Percentiles rank a stretch among this genome's conserved stretches.
phyloP scores from a whole-genome alignment of 2,113 vertebrate species.

The Prinia subflava region DNA sequence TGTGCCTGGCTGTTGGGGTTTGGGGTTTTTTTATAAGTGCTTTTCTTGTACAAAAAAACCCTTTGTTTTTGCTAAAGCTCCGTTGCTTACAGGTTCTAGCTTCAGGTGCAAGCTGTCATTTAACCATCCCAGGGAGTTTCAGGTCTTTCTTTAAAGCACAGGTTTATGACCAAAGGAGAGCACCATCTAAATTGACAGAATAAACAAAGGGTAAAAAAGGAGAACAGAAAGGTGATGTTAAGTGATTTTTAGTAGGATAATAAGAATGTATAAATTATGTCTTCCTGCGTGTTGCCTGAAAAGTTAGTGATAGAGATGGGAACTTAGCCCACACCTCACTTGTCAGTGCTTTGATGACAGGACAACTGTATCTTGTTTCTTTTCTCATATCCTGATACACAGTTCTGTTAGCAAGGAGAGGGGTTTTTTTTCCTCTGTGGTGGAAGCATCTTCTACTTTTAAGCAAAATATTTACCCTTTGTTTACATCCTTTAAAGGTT shows the following conservation, averaged over 20 bases:
- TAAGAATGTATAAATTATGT: neutral
- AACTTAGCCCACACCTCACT: neutral
- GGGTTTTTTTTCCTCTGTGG: fast-evolving
- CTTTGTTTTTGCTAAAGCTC: neutral
- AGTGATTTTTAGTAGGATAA: neutral
- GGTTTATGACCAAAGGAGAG: neutral
- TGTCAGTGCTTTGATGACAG: neutral
- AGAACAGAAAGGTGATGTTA: neutral
- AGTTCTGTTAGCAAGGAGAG: neutral
- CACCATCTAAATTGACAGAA: neutral
- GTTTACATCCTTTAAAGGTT: neutral
- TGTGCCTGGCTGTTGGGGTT: neutral
- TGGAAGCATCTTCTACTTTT: neutral
- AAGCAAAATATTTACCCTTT: neutral
- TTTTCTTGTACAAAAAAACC: neutral
- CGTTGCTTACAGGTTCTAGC: neutral
- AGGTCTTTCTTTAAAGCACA: neutral
- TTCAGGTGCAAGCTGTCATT: neutral
- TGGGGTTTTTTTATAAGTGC: neutral
- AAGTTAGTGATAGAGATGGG: neutral
- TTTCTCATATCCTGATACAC: neutral
- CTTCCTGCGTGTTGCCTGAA: neutral
- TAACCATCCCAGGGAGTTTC: neutral
- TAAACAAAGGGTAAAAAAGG: neutral
- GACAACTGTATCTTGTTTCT: neutral